phyloP scores from a whole-genome alignment of 1,140 invertebrate genomes.

The Globodera rostochiensis region DNA sequence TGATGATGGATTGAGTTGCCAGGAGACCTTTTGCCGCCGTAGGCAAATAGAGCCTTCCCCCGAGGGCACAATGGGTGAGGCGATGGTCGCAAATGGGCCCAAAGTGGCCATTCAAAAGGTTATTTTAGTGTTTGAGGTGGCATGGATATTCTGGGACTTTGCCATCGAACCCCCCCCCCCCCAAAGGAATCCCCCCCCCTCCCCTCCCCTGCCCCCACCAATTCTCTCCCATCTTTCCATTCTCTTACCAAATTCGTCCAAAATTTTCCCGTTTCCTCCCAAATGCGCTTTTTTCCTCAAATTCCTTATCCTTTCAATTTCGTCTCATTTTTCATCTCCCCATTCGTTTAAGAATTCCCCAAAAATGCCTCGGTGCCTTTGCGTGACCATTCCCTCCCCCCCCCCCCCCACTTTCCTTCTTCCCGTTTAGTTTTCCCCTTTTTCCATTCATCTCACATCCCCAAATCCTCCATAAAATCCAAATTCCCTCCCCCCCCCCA shows the following conservation, averaged over 20 bases:
- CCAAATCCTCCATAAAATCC: neutral
- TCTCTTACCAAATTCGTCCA: neutral
- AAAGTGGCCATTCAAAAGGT: neutral
- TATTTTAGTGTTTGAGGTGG: neutral
- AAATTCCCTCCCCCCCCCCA: neutral
- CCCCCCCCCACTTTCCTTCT: neutral
- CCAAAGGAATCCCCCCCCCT: neutral
- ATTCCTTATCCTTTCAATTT: neutral
- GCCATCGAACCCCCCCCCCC: too few species aligned
- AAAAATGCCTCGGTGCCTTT: too few species aligned
- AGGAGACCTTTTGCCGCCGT: neutral
- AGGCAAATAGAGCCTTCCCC: neutral
- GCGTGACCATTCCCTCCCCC: too few species aligned
- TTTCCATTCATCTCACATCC: too few species aligned
- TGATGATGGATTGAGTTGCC: constrained; percentile 2
- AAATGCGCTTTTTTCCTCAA: neutral
- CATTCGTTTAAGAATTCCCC: too few species aligned
- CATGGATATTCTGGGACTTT: neutral
- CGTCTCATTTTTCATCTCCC: neutral
- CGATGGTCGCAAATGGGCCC: neutral
- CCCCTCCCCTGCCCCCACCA: too few species aligned
- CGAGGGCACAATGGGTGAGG: too few species aligned
- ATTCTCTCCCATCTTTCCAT: neutral
- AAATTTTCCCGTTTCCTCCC: neutral
- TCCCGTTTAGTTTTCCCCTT: neutral